Evolutionary conservation across 2,888 invertebrate species (phyloP).

Genomic region (Eupithecia subfuscata): DNA sequence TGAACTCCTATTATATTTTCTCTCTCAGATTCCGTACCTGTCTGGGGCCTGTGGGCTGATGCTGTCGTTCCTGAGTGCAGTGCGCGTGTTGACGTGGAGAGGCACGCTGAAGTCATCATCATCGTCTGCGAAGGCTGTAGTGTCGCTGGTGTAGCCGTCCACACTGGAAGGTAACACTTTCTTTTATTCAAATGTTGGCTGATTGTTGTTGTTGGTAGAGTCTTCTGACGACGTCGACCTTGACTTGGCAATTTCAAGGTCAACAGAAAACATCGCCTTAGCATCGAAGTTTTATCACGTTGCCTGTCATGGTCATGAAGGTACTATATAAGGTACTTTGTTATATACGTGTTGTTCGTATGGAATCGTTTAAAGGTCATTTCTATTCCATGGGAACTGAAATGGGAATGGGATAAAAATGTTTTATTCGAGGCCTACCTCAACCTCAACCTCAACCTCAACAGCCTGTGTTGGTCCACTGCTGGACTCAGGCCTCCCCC

Average conservation of each 20-base stretch:
- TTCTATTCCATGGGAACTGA: too few relatives aligned
- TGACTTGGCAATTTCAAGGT: not conserved
- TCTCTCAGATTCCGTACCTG: slow-evolving; percentile 58
- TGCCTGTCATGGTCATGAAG: not conserved
- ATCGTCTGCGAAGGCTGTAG: slow-evolving; percentile 90
- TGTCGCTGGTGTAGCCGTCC: slow-evolving; percentile 92
- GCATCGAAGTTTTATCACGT: not conserved
- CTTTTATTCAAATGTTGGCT: not conserved
- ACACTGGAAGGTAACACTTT: slow-evolving; percentile 69
- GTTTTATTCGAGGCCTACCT: too few relatives aligned
- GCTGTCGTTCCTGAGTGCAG: slow-evolving; percentile 70
- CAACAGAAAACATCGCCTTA: not conserved
- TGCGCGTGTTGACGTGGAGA: slow-evolving; percentile 87
- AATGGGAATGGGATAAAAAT: too few relatives aligned
- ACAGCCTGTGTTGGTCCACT: too few relatives aligned
- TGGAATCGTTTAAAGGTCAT: not conserved
- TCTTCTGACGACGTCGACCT: not conserved
- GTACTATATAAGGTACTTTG: too few relatives aligned
- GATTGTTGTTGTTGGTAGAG: not conserved
- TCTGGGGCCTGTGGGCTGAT: slow-evolving; percentile 78
- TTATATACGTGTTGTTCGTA: too few relatives aligned
- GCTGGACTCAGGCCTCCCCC: too few relatives aligned
- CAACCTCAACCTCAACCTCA: too few relatives aligned
- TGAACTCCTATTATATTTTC: not conserved
- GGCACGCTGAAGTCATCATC: slow-evolving; percentile 88